Evolutionary conservation across 2,797 vertebrate genomes (phyloP).

Genomic region (Lithobates pipiens): DNA sequence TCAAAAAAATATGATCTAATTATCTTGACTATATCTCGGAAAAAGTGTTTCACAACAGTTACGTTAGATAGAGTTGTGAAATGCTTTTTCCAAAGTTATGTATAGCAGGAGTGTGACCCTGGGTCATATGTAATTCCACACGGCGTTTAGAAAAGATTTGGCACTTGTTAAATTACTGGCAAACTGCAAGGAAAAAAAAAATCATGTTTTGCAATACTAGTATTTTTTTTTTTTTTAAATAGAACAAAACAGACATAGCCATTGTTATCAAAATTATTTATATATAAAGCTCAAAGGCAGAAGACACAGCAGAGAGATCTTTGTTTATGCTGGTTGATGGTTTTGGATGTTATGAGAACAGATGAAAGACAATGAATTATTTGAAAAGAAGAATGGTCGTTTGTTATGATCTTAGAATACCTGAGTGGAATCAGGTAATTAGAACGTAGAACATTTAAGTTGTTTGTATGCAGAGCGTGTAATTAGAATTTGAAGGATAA

Average conservation of each 20-base stretch:
- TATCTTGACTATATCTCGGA: too few relatives aligned
- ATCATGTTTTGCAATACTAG: conserved; percentile 3
- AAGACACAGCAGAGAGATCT: not conserved
- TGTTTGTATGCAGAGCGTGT: not conserved
- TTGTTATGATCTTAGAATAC: not conserved
- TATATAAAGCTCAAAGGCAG: not conserved
- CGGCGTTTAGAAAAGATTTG: not conserved
- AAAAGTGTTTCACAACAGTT: too few relatives aligned
- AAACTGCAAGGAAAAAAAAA: not conserved
- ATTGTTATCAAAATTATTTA: not conserved
- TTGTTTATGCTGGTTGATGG: not conserved
- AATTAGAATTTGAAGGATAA: not conserved
- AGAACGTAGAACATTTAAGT: too few relatives aligned
- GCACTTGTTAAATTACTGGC: not conserved
- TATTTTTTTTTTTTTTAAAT: not conserved
- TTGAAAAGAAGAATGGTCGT: too few relatives aligned
- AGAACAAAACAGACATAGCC: not conserved
- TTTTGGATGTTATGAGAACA: too few relatives aligned
- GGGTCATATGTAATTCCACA: too few relatives aligned
- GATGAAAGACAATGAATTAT: too few relatives aligned
- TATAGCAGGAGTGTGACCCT: too few relatives aligned
- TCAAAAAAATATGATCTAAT: too few relatives aligned
- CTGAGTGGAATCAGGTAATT: not conserved
- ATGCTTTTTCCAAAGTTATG: too few relatives aligned
- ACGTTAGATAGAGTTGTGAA: too few relatives aligned